Evolutionary conservation across 2,113 vertebrate genomes (phyloP), one percentile per base, ranked within the genome.

Genomic region (Rhea americana): DNA sequence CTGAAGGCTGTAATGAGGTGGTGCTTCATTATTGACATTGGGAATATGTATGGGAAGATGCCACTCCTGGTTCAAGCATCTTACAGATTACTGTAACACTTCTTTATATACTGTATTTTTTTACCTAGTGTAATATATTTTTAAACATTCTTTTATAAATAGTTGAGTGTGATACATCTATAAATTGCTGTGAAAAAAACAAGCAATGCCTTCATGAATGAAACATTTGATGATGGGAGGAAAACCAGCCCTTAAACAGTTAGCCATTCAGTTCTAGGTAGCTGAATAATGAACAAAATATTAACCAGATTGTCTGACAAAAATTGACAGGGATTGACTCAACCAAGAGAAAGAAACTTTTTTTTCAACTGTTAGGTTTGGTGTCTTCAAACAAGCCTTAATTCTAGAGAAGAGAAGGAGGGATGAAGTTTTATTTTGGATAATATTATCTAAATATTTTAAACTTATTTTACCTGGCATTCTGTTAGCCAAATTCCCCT

Each of bases 121-220:
- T 72, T 82, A 26, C 9, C 5, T 24, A 9, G 8, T 62, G 22
- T 39, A 39, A 30, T 11, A 11, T 1, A 10, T n/a, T 89, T 78
- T 4, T 56, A 43, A 87, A 24, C 5, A 3, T 7, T 72, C 58
- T 10, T 13, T 47, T 9, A 59, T 15, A 62, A 66, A 43, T 11
- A 17, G 8, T 4, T 48, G 13, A 32, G 2, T 28, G 13, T 56
- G 4, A 43, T 48, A 24, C 1, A 12, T 7, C 51, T 65, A 6
- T 2, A 63, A 50, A 37, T 9, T 48, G 9, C 11, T 30, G 2
- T 9, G 35, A 43, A 67, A n/a, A 79, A 47, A 56, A 70, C 39
- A 7, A 61, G 1, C 1, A 9, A 1, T 3, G 25, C 43, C 4
- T 75, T 68, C 7, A 3, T 68, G 14, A 5, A 18, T 67, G 41